Evolutionary conservation across 2,113 vertebrate genomes (phyloP), one percentile per base, ranked within the genome.

Genomic region (Mormyrus lacerda): DNA sequence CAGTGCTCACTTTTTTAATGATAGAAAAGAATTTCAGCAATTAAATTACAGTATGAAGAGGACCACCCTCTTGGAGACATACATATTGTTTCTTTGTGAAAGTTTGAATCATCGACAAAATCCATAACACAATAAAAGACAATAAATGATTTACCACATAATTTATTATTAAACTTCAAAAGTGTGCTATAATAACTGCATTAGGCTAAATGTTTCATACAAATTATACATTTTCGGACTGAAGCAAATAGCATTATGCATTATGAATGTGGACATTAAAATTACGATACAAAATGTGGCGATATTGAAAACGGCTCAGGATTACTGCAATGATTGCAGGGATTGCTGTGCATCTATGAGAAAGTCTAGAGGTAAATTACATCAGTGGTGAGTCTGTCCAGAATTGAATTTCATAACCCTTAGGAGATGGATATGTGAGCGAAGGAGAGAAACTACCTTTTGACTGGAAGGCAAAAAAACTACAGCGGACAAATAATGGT

Each of bases 171-270:
- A 86, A 86, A 86, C 47, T 86, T 86, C 44, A 51, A 19, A 53
- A 31, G n/a, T 87, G 27, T 51, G 85, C 85, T 35, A 45, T 84
- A 53, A 53, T 53, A 31, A 79, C 13, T 51, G n/a, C 44, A 53
- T 51, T 51, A 35, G 27, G 15, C 15, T 87, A 27, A 50, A 55
- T 53, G 27, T 87, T 87, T 53, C 53, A 87, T 53, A 53, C 47
- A 50, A 87, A 87, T 53, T 55, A 85, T 85, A 85, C 50, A 87
- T 87, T 87, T 87, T 53, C 50, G 15, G 47, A 53, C n/a, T 50
- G 47, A 53, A 87, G 27, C 27, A 53, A 86, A 86, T 86, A 86
- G 47, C 47, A 51, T 48, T 48, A 48, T 35, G 85, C 48, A 86
- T 86, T 86, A 86, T 86, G 85, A 51, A 86, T 27, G n/a, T 86